A percentile compares a stretch with the other conserved stretches of the same genome.
Evolutionary conservation across 2,888 invertebrate genomes (phyloP).

Genomic region (Chrysotoxum bicinctum): DNA sequence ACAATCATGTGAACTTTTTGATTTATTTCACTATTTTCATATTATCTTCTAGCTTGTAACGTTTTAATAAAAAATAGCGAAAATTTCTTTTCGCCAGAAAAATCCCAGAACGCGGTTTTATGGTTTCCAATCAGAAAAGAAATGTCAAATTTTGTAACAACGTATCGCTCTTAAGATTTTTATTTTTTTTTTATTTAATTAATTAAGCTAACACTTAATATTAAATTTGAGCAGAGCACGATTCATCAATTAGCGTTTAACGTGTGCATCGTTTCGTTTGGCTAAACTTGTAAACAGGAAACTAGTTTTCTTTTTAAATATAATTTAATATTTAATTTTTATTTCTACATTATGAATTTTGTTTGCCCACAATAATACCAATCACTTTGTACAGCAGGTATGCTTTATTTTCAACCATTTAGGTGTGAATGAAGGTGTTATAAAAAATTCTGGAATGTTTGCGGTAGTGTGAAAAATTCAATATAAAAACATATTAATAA

Average conservation of each 20-base stretch:
- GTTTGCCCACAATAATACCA: too few species aligned
- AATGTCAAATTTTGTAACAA: not conserved
- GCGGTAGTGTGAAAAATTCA: too few species aligned
- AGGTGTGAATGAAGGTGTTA: too few species aligned
- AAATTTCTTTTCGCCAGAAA: not conserved
- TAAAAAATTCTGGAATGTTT: too few species aligned
- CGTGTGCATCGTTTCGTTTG: not conserved
- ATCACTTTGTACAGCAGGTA: too few species aligned
- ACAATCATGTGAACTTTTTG: not conserved
- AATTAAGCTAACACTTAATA: not conserved
- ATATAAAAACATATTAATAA: too few species aligned
- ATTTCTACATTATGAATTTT: too few species aligned
- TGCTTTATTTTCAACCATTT: too few species aligned
- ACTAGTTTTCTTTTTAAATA: not conserved
- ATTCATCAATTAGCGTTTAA: not conserved
- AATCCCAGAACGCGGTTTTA: not conserved
- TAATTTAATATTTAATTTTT: not conserved
- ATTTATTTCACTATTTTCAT: too few species aligned
- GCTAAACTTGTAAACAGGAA: not conserved
- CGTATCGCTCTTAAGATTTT: not conserved
- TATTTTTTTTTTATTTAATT: not conserved
- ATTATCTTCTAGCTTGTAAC: not conserved
- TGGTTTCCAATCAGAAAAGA: not conserved
- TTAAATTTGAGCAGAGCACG: not conserved
- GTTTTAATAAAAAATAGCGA: too few species aligned